Evolutionary conservation across 2,113 vertebrate species (phyloP).

Genomic region (Hippoglossus stenolepis): DNA sequence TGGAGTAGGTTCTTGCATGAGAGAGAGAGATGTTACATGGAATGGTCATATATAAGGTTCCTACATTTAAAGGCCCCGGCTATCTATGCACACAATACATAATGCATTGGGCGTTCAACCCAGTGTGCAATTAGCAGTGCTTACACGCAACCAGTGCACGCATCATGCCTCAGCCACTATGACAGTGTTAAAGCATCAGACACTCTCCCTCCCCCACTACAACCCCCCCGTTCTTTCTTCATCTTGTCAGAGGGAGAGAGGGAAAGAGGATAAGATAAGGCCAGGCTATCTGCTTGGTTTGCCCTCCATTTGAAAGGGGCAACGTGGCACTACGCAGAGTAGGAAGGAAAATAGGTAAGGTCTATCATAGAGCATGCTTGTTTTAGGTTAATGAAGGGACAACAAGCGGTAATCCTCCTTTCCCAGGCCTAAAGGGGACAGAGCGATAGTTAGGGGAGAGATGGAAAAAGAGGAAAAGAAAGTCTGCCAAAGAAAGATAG

Average conservation of each 20-base stretch:
- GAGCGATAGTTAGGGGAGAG: conserved; percentile 28
- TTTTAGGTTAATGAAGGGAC: conserved; percentile 65
- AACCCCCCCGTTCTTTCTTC: conserved; percentile 30
- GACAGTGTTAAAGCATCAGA: conserved; percentile 46
- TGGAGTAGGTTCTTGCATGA: conserved; percentile 41
- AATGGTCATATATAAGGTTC: conserved; percentile 37
- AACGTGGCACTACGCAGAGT: conserved; percentile 58
- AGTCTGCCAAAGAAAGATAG: conserved; percentile 34
- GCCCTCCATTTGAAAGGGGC: conserved; percentile 67
- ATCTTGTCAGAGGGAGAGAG: conserved; percentile 43
- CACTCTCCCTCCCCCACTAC: conserved; percentile 27
- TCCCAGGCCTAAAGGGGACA: conserved; percentile 45
- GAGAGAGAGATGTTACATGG: conserved; percentile 27
- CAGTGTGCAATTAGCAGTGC: conserved; percentile 67
- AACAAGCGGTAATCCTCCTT: conserved; percentile 63
- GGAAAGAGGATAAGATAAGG: conserved; percentile 68
- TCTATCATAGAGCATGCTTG: conserved; percentile 65
- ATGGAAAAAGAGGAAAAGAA: conserved; percentile 12
- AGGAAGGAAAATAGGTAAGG: conserved; percentile 31
- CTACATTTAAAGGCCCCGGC: conserved; percentile 40
- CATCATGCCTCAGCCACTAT: conserved; percentile 27
- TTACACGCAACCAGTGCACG: conserved; percentile 62
- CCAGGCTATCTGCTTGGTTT: conserved; percentile 58
- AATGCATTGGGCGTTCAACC: conserved; percentile 63
- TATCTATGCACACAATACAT: conserved; percentile 68